Evolutionary conservation across 2,113 vertebrate genomes (phyloP).

Genomic region (Carassius gibelio): DNA sequence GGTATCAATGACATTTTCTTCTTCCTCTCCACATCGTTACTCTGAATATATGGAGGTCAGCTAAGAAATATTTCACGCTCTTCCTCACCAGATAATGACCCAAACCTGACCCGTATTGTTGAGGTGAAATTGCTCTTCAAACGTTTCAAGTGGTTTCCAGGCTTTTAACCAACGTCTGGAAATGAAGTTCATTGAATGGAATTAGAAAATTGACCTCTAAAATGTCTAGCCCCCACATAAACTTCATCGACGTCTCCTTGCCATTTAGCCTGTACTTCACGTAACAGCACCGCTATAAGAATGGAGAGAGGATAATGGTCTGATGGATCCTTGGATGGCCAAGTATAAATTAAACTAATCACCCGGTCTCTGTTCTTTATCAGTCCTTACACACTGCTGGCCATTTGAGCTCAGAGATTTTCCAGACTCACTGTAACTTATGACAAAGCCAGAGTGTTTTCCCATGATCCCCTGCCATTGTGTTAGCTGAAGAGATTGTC

Average conservation of each 20-base stretch:
- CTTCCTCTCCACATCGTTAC: neutral
- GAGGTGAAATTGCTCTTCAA: conserved; percentile 29
- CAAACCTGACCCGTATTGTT: conserved; percentile 47
- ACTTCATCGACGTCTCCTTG: conserved; percentile 68
- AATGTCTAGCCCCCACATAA: conserved; percentile 65
- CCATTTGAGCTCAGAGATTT: conserved; percentile 22
- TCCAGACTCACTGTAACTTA: conserved; percentile 38
- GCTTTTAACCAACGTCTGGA: conserved; percentile 50
- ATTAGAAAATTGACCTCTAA: conserved; percentile 71
- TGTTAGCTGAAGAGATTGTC: neutral
- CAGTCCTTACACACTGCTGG: conserved; percentile 58
- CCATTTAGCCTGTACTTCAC: conserved; percentile 72
- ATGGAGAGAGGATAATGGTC: conserved; percentile 75
- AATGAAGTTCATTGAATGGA: conserved; percentile 65
- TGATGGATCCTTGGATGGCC: conserved; percentile 79
- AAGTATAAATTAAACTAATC: conserved; percentile 71
- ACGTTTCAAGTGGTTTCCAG: conserved; percentile 27
- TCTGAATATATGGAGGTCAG: conserved; percentile 29
- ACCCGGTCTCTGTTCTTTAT: conserved; percentile 81
- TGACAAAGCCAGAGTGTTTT: conserved; percentile 68
- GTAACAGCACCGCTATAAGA: conserved; percentile 69
- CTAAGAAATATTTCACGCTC: conserved; percentile 30
- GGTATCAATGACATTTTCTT: neutral
- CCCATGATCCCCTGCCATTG: conserved; percentile 79
- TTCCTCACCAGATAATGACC: conserved; percentile 35